These are phyloP conservation scores for Micromys minutus DNA, from an alignment of 2,113 vertebrate species.

Conservation along the genomic window DNA sequence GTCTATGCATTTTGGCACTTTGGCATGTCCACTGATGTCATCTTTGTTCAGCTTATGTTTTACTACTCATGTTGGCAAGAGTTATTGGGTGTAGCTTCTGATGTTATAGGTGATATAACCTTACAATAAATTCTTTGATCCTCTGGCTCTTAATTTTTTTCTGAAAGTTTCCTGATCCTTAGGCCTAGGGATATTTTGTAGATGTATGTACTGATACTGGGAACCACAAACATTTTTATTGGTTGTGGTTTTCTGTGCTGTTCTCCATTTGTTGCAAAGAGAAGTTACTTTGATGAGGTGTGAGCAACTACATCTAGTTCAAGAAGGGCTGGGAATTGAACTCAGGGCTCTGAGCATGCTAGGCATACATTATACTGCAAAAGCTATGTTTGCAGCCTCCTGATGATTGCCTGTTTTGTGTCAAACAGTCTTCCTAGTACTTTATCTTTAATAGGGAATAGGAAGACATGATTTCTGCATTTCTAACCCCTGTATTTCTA, in stretches of 20 bases:
- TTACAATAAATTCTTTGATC: background rate
- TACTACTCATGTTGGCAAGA: background rate
- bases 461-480: background rate
- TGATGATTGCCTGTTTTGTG: background rate
- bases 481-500: rapidly evolving
- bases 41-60: background rate
- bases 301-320: background rate
- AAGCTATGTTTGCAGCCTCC: background rate
- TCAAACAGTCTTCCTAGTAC: background rate
- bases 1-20: background rate
- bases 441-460: background rate
- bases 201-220: no score
- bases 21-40: background rate
- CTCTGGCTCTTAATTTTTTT: background rate
- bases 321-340: background rate
- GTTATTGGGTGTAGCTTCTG: background rate
- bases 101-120: background rate
- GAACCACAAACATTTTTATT: background rate
- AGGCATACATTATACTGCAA: background rate
- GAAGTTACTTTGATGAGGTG: background rate
- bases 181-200: background rate
- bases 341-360: background rate
- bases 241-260: background rate
- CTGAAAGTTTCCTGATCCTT: background rate
- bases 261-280: background rate